phyloP scores from a whole-genome alignment of 2,113 vertebrate species.

The Callocephalon fimbriatum region DNA sequence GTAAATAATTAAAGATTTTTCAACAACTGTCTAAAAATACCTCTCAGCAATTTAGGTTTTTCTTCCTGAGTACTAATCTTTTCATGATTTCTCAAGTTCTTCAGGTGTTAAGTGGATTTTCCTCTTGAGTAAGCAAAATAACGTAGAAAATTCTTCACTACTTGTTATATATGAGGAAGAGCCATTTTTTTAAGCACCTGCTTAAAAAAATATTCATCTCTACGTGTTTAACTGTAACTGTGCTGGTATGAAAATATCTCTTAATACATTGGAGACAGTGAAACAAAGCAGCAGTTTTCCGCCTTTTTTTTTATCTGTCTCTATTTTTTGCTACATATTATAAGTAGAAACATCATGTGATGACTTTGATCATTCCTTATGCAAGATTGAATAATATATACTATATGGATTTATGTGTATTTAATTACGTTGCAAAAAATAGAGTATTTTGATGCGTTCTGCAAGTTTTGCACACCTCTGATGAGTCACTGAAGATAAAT shows the following conservation, averaged over 20 bases:
- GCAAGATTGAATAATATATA: background rate
- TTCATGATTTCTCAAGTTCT: background rate
- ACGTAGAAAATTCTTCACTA: background rate
- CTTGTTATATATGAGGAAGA: background rate
- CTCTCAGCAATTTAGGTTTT: background rate
- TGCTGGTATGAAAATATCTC: background rate
- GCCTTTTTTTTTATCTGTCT: background rate
- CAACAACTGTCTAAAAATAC: background rate
- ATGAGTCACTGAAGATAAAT: background rate
- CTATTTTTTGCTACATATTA: background rate
- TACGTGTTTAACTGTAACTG: background rate
- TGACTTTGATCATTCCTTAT: background rate
- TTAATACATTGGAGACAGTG: background rate
- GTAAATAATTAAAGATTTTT: background rate
- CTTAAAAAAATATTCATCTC: background rate
- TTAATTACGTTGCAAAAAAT: background rate
- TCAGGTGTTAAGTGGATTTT: background rate
- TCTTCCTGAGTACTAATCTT: background rate
- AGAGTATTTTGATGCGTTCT: background rate
- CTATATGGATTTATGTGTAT: background rate
- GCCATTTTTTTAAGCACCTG: background rate
- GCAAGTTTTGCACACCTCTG: background rate
- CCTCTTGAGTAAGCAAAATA: background rate
- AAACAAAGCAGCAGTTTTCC: background rate
- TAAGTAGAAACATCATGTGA: background rate